Base-by-base conservation (phyloP, 2,888 invertebrate species). In the Congeria kusceri region DNA sequence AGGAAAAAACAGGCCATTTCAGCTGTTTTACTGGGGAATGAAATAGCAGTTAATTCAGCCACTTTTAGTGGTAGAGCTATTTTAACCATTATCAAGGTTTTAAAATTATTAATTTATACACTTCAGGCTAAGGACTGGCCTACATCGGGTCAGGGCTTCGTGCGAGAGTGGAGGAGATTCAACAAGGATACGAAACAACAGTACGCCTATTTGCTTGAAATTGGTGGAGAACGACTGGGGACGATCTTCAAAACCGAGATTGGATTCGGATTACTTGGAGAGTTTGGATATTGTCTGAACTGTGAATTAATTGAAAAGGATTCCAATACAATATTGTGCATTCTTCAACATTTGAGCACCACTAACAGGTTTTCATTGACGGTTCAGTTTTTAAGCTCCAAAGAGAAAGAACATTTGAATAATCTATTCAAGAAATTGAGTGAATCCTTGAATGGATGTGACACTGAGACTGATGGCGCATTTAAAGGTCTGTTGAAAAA, bases 221-320 rank as follows among this genome's bases (percentile, higher is more conserved):
- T 89, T 84, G 89, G 90, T 44, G 80, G 85, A 53, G 62, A 80
- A 62, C 81, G 83, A 59, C 68, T 91, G n/a, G 73, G 85, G 73
- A 25, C 84, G 71, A 80, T 91, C 7, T 93, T 94, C 74, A 91
- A 90, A 71, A 85, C 90, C 3, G 93, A 94, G 84, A 93, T 94
- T 57, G 93, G 93, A 32, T 93, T 93, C 58, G 94, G 93, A 25
- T 88, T 94, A 11, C 87, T 94, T n/a, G 94, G 94, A 15, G 94
- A 94, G 69, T 91, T 94, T 53, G 77, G 94, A 4, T 89, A 90
- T 71, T 91, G 92, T 57, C 78, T 94, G 13, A 80, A 91, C 25
- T 86, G 86, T 20, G 65, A 74, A 46, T 71, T 84, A n/a, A 87
- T 88, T 62, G 89, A 91, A 20, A 74, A 87, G 13, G 92, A 93